Base-by-base conservation (phyloP, 2,888 invertebrate species). In the Antheraea assamensis region DNA sequence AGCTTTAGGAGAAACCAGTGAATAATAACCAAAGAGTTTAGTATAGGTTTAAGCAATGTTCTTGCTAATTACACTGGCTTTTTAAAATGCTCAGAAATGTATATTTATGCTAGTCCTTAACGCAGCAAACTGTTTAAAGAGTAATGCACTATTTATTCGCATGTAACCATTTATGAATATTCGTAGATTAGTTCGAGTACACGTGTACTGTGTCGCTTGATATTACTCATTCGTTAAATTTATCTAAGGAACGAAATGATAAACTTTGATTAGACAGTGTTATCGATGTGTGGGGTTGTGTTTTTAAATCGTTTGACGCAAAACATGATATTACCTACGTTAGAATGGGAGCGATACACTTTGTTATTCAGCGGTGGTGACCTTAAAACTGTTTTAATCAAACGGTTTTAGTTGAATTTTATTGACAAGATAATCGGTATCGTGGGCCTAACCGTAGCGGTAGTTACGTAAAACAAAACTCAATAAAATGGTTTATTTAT, bases 21-120 rank as follows among this genome's bases (percentile, higher is more conserved):
- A 92, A 90, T 87, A 85, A 88, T 90, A 66, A 94, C 94, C 94
- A 94, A 94, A 94, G 94, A 93, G 81, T 87, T 87, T 88, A 88
- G 85, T 81, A 76, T 83, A 82, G 73, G 81, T 78, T 82, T 82
- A 83, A 83, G 81, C 81, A 78, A 81, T 82, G 74, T 78, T 82
- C 80, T 83, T 83, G 85, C 85, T 85, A 82, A 82, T 78, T 77
- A 76, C 77, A 81, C 82, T 83, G 84, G 85, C 85, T 85, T 85
- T 80, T 82, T 82, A 83, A 82, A 83, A 80, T 80, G 84, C 85
- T 87, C 83, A 84, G 80, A 72, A n/a, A 72, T 77, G 78, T 79
- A 83, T 85, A 83, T 87, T 84, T 87, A 90, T 90, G 88, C 92
- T 93, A 93, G 93, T 93, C 93, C 82, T 84, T 85, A 90, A 85